phyloP scores from a whole-genome alignment of 2,888 invertebrate species.

The Conchocele bisecta region DNA sequence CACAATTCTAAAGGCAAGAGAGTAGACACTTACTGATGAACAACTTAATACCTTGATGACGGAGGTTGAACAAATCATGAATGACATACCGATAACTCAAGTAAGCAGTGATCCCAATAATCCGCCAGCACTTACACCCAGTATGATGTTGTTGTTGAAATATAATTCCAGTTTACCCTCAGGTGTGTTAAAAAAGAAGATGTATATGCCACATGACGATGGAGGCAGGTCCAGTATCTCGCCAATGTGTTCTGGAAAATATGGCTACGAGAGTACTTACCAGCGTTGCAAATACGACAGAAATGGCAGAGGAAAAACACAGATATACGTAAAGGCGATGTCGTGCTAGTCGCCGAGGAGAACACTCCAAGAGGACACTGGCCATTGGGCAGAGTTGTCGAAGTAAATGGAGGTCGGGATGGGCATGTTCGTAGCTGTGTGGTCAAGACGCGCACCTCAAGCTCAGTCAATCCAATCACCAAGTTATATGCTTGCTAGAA shows the following conservation, averaged over 20 bases:
- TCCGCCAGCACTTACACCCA: not conserved
- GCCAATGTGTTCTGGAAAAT: conserved; percentile 40
- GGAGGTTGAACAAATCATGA: conserved; percentile 22
- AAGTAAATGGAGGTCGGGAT: conserved; percentile 7
- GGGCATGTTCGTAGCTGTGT: conserved; percentile 3
- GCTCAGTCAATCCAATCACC: not conserved
- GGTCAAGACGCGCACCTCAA: not conserved
- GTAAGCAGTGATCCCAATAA: not conserved
- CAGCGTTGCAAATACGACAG: conserved; percentile 20
- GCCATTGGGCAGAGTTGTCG: conserved; percentile 13
- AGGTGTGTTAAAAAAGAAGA: too few relatives aligned
- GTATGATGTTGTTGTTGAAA: not conserved
- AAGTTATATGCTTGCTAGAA: conserved; percentile 4
- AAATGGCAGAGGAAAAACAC: conserved; percentile 22
- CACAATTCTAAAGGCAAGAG: conserved; percentile 6
- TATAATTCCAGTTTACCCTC: not conserved
- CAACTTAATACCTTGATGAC: conserved; percentile 14
- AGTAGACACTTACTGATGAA: conserved; percentile 25
- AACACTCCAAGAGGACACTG: conserved; percentile 14
- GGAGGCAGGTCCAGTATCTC: conserved; percentile 29
- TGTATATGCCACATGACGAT: conserved; percentile 8
- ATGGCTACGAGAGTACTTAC: conserved; percentile 36
- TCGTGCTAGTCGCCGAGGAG: conserved; percentile 8
- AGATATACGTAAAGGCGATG: not conserved
- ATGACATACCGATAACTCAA: conserved; percentile 25